Percentiles rank a stretch among this genome's conserved stretches.
phyloP scores from a whole-genome alignment of 2,888 invertebrate genomes.

The Plebejus anna region DNA sequence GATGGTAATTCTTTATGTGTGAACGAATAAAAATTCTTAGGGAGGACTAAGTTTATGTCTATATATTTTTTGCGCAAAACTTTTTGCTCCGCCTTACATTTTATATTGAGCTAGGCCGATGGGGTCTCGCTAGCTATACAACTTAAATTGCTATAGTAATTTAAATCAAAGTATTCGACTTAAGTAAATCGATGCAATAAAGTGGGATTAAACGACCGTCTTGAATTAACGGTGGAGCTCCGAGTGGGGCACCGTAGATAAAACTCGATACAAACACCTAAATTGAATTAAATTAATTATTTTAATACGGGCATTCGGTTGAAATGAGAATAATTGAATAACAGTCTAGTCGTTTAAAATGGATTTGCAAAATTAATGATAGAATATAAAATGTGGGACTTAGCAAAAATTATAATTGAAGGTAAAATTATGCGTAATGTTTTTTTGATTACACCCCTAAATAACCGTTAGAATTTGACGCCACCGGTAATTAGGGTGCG shows the following conservation, averaged over 20 bases:
- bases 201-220: constrained; percentile 9
- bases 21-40: background rate
- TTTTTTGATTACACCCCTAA: background rate
- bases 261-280: constrained; percentile 23
- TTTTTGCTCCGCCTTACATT: background rate
- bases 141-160: constrained; percentile 3
- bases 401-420: background rate
- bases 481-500: background rate
- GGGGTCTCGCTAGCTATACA: background rate
- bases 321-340: constrained; percentile 7
- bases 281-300: constrained; percentile 16
- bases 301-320: background rate
- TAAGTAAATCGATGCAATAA: constrained; percentile 19
- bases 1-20: background rate
- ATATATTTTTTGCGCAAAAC: background rate
- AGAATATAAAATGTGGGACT: background rate
- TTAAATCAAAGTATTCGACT: constrained; percentile 21
- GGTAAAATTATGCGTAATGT: background rate
- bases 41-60: background rate
- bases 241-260: constrained; percentile 13
- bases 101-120: background rate
- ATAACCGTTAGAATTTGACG: background rate
- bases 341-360: background rate
- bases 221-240: constrained; percentile 11
- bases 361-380: background rate